Conservation (phyloP, 2,888 invertebrate species). For the Aphidoletes aphidimyza region DNA sequence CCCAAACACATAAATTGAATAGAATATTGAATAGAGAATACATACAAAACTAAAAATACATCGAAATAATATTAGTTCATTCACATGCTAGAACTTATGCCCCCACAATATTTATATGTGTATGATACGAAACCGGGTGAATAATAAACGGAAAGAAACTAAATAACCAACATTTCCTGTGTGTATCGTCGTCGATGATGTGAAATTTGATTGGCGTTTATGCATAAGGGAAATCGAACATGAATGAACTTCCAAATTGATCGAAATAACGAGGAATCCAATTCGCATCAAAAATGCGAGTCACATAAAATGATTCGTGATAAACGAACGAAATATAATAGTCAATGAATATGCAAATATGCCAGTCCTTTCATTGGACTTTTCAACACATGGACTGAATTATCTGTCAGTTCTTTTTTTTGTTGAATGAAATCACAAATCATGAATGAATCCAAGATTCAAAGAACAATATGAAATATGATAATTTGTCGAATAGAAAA, state of each 20-base stretch:
- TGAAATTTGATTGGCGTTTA: too few species aligned
- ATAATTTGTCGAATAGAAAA: neutral
- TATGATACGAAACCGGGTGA: neutral
- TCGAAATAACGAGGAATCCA: too few species aligned
- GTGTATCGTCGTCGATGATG: too few species aligned
- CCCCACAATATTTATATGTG: neutral
- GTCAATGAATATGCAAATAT: constrained; percentile 35
- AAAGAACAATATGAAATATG: neutral
- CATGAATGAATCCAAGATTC: too few species aligned
- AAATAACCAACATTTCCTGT: neutral
- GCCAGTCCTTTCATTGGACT: neutral
- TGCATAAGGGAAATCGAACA: neutral
- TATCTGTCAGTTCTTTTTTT: neutral
- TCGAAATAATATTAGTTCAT: neutral
- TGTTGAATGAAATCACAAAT: neutral
- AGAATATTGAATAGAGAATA: neutral
- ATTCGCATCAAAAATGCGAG: constrained; percentile 12
- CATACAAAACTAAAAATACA: constrained; percentile 6
- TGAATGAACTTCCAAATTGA: neutral
- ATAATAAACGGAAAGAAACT: neutral
- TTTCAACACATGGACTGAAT: neutral
- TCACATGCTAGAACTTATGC: constrained; percentile 13
- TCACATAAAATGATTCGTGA: constrained; percentile 17
- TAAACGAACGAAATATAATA: neutral
- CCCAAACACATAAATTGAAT: constrained; percentile 13